Percentiles rank a stretch among this genome's conserved stretches.
These are phyloP conservation scores for Dolichomitus sp. DNA, from an alignment of 2,888 invertebrate genomes.

Conservation along the genomic window DNA sequence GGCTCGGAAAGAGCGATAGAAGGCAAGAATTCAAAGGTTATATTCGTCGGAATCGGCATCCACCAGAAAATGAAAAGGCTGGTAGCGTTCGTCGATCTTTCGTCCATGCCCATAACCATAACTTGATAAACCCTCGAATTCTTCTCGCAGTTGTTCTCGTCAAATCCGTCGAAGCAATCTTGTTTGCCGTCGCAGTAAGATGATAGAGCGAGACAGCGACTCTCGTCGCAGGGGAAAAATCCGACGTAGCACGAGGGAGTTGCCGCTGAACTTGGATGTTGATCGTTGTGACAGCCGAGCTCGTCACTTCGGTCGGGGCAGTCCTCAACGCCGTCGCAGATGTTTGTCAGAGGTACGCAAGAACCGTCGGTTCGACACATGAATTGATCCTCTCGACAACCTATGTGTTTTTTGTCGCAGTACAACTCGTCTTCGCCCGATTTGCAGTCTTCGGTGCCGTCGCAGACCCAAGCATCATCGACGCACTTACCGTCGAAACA, in stretches of 20 bases:
- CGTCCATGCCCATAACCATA: constrained; percentile 89
- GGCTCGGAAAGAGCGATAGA: constrained; percentile 88
- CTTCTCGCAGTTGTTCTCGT: constrained; percentile 90
- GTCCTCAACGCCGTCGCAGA: constrained; percentile 87
- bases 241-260: constrained; percentile 87
- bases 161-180: constrained; percentile 92
- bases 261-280: constrained; percentile 80
- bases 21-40: constrained; percentile 90
- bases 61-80: constrained; percentile 90
- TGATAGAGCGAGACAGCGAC: constrained; percentile 88
- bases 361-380: constrained; percentile 89
- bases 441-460: constrained; percentile 88
- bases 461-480: constrained; percentile 89
- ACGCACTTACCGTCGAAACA: constrained; percentile 89
- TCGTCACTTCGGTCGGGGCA: constrained; percentile 89
- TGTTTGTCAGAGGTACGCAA: constrained; percentile 87
- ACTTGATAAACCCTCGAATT: constrained; percentile 86
- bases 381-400: constrained; percentile 87
- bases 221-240: constrained; percentile 89
- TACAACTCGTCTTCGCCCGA: constrained; percentile 89
- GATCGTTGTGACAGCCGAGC: constrained; percentile 82
- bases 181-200: constrained; percentile 90
- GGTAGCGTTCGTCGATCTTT: constrained; percentile 89
- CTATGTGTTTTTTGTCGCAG: constrained; percentile 83
- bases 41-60: constrained; percentile 86